Percentiles rank a stretch among this genome's conserved stretches.
Conservation (phyloP, 2,888 invertebrate genomes). For the Ochropleura leucogaster region DNA sequence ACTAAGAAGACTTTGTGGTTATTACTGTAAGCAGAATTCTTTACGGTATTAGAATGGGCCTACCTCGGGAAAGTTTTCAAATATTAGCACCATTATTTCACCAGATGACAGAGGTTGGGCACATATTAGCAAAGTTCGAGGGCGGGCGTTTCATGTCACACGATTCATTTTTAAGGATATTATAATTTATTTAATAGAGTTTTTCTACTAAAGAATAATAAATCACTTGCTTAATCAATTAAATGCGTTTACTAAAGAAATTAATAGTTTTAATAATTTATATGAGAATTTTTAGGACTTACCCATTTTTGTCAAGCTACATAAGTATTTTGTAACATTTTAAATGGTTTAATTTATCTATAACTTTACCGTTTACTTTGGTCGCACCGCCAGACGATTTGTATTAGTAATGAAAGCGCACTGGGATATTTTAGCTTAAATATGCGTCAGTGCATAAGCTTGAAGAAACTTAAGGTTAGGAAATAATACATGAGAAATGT, state of each 20-base stretch:
- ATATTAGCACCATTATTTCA: constrained; percentile 90
- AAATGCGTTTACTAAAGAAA: background rate
- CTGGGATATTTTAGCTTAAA: constrained; percentile 21
- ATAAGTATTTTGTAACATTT: background rate
- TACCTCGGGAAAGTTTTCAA: constrained; percentile 87
- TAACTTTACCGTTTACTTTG: constrained; percentile 3
- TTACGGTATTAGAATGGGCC: constrained; percentile 83
- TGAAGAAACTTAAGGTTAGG: constrained; percentile 15
- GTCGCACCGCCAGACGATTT: constrained; percentile 7
- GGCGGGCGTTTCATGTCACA: constrained; percentile 81
- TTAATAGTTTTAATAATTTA: background rate
- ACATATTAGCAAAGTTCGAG: constrained; percentile 89
- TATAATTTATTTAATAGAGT: constrained; percentile 59
- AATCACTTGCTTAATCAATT: background rate
- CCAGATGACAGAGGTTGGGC: constrained; percentile 89
- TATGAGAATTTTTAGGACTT: background rate
- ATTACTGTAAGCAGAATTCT: constrained; percentile 85
- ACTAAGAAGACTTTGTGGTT: constrained; percentile 78
- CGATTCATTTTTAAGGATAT: constrained; percentile 80
- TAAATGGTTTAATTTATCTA: background rate
- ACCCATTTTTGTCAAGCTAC: too few species aligned
- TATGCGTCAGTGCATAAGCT: constrained; percentile 30
- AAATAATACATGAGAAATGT: constrained; percentile 9
- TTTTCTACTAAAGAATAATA: constrained; percentile 5
- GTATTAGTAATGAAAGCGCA: constrained; percentile 38